Percentiles rank a stretch among this genome's conserved stretches.
Conservation (phyloP, 1,140 invertebrate species). For the Latrodectus geometricus region DNA sequence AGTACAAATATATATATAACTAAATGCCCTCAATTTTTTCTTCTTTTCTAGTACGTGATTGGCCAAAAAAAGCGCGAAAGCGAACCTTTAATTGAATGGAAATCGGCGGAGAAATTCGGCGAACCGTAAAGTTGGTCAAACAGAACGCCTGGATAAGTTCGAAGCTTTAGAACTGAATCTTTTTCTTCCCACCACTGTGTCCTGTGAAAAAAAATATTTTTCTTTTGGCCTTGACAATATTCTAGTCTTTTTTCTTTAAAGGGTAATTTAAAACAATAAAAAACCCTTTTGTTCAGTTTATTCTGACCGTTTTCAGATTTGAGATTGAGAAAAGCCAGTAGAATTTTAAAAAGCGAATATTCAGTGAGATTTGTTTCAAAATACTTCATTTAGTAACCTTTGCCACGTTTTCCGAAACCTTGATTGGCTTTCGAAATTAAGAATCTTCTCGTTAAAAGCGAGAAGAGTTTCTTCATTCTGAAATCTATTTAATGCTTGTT, state of each 20-base stretch:
- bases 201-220: conserved; percentile 17
- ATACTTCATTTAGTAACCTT: too few species aligned
- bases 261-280: too few species aligned
- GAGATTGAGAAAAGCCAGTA: too few species aligned
- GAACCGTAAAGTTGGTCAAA: conserved; percentile 41
- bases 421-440: too few species aligned
- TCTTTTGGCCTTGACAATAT: conserved; percentile 15
- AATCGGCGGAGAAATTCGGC: conserved; percentile 29
- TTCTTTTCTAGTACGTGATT: conserved; percentile 24
- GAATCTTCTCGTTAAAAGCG: too few species aligned
- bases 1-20: conserved; percentile 40
- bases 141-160: conserved; percentile 24
- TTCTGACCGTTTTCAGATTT: too few species aligned
- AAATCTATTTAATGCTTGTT: too few species aligned
- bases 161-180: not conserved
- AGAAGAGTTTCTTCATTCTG: too few species aligned
- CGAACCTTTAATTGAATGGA: conserved; percentile 57
- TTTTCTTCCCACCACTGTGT: conserved; percentile 2
- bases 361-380: too few species aligned
- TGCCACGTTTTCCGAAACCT: too few species aligned
- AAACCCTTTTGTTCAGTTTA: too few species aligned
- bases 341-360: too few species aligned
- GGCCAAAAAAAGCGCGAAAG: conserved; percentile 43
- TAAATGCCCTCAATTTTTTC: conserved; percentile 26
- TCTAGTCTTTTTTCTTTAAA: not conserved